phyloP scores from a whole-genome alignment of 2,797 vertebrate species.

The Epinephelus awoara region DNA sequence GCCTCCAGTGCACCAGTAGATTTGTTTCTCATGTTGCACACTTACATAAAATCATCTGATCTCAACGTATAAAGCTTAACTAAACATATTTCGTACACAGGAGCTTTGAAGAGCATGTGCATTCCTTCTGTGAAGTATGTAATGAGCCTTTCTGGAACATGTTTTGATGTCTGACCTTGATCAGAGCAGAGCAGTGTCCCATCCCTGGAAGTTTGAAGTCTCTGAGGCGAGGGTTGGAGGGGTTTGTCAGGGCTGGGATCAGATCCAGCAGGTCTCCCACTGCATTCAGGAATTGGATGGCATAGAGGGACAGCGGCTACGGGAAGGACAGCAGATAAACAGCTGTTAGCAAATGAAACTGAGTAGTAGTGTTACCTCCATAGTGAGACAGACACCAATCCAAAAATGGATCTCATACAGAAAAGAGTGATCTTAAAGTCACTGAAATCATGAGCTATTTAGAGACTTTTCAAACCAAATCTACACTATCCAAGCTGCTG shows the following conservation, averaged over 20 bases:
- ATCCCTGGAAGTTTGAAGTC: constrained; percentile 86
- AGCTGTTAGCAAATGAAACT: constrained; percentile 37
- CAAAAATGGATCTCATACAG: not conserved
- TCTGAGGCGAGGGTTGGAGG: constrained; percentile 5
- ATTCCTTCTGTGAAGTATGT: not conserved
- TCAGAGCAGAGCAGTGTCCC: constrained; percentile 96
- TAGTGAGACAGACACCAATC: not conserved
- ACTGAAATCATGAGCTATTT: not conserved
- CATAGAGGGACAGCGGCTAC: constrained; percentile 89
- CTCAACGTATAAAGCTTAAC: constrained; percentile 13
- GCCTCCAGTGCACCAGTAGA: not conserved
- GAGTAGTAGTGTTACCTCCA: not conserved
- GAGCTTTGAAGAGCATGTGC: not conserved
- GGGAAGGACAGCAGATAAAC: constrained; percentile 55
- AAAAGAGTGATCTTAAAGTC: not conserved
- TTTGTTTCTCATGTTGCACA: not conserved
- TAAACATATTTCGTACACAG: not conserved
- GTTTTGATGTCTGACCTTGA: constrained; percentile 88
- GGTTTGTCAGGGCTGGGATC: constrained; percentile 87
- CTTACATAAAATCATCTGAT: not conserved
- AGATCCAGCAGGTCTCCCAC: constrained; percentile 94
- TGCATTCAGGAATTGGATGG: constrained; percentile 90
- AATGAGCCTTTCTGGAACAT: too few relatives aligned
- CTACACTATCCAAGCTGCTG: not conserved
- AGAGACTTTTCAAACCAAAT: not conserved